A percentile compares a stretch with the other conserved stretches of the same genome.
These are phyloP conservation scores for Chloromyia formosa DNA, from an alignment of 2,888 invertebrate species.

Conservation along the genomic window DNA sequence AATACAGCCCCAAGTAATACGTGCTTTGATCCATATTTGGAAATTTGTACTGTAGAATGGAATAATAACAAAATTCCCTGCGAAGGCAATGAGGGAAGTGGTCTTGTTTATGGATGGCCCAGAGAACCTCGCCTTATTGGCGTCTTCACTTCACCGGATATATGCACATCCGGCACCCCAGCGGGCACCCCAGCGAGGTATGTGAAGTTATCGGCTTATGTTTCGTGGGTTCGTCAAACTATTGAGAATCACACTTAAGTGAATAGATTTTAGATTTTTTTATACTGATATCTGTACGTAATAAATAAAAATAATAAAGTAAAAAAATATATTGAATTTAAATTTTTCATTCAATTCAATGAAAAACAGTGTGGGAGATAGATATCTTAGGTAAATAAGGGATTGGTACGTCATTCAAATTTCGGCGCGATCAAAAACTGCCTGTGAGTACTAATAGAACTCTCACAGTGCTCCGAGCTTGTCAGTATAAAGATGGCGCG, in stretches of 20 bases:
- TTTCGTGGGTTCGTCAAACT: slow-evolving; percentile 28
- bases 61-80: slow-evolving; percentile 37
- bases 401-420: too few species aligned
- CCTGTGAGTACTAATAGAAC: too few species aligned
- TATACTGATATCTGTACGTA: too few species aligned
- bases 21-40: slow-evolving; percentile 56
- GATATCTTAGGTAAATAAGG: too few species aligned
- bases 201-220: slow-evolving; percentile 26
- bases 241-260: not conserved
- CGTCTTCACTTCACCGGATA: slow-evolving; percentile 26
- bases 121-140: slow-evolving; percentile 31
- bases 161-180: slow-evolving; percentile 20
- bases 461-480: too few species aligned
- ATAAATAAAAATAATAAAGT: too few species aligned
- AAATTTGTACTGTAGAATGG: slow-evolving; percentile 44
- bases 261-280: too few species aligned
- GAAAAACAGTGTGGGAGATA: too few species aligned
- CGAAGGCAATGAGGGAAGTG: slow-evolving; percentile 44
- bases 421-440: too few species aligned
- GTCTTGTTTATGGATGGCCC: slow-evolving; percentile 29
- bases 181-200: slow-evolving; percentile 41
- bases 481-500: too few species aligned
- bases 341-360: too few species aligned
- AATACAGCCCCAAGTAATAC: slow-evolving; percentile 64
- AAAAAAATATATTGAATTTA: too few species aligned